Conservation (phyloP, 2,888 invertebrate species). For the Eupithecia vulgata region DNA sequence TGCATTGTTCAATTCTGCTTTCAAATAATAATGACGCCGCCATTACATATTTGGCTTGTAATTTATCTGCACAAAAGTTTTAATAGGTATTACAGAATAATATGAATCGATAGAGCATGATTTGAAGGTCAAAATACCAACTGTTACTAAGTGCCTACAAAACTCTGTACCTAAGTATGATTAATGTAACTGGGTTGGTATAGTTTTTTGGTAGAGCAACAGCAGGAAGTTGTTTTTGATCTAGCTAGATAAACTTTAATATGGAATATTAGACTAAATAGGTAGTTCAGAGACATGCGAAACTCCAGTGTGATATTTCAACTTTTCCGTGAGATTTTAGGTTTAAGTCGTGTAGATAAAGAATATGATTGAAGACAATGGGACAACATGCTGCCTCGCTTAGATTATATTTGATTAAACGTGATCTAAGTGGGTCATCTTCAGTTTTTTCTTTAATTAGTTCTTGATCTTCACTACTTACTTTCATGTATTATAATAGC, state of each 20-base stretch:
- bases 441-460: neutral
- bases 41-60: neutral
- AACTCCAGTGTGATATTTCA: neutral
- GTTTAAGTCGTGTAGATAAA: neutral
- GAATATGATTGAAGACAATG: neutral
- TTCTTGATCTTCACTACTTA: neutral
- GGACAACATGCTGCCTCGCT: neutral
- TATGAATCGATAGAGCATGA: neutral
- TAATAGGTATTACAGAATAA: neutral
- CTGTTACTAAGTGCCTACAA: neutral
- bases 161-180: neutral
- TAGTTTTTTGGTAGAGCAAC: neutral
- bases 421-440: neutral
- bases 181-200: neutral
- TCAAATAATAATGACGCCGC: neutral
- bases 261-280: neutral
- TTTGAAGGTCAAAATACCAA: neutral
- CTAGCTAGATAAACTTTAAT: neutral
- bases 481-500: neutral
- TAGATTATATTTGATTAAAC: neutral
- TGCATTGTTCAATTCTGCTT: slow-evolving; percentile 4
- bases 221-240: neutral
- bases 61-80: slow-evolving; percentile 7
- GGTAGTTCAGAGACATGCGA: neutral
- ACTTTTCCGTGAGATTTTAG: neutral